These are phyloP conservation scores for Drosophila maculinotata DNA, from an alignment of 2,888 invertebrate genomes.

Conservation along the genomic window DNA sequence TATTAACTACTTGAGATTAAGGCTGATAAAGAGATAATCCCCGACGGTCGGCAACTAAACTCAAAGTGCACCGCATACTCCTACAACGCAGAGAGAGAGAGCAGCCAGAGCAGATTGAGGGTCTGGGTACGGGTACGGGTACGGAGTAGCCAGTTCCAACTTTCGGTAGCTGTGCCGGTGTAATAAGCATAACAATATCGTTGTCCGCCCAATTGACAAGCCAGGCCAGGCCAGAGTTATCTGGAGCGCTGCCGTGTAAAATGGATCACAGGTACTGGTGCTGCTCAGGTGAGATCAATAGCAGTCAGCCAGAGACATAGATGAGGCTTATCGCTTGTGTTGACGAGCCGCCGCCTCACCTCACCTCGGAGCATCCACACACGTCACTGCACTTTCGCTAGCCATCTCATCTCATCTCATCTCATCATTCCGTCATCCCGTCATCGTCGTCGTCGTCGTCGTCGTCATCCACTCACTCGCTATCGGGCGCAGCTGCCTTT, in stretches of 20 bases:
- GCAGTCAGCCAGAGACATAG: conserved; percentile 56
- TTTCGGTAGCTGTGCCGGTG: conserved; percentile 81
- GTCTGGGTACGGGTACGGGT: too few relatives aligned
- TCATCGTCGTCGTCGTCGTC: conserved; percentile 23
- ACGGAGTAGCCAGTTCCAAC: conserved; percentile 17
- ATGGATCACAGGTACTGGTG: conserved; percentile 74
- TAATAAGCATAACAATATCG: conserved; percentile 83
- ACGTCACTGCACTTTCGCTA: conserved; percentile 77
- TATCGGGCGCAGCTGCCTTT: conserved; percentile 74
- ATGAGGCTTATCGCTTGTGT: conserved; percentile 75
- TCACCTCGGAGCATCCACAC: conserved; percentile 61
- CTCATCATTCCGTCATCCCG: conserved; percentile 51
- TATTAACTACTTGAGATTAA: conserved; percentile 85
- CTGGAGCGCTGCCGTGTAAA: conserved; percentile 75
- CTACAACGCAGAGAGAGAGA: conserved; percentile 42
- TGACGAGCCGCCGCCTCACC: conserved; percentile 31
- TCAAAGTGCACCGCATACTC: conserved; percentile 67
- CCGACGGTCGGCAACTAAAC: conserved; percentile 68
- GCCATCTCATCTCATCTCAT: conserved; percentile 37
- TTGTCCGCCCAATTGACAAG: conserved; percentile 83
- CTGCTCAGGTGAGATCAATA: conserved; percentile 82
- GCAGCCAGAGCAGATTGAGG: conserved; percentile 14
- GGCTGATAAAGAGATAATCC: conserved; percentile 84
- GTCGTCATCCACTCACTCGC: conserved; percentile 35
- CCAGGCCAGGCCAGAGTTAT: conserved; percentile 45